Evolutionary conservation across 1,140 invertebrate species (phyloP), one percentile per base, ranked within the genome.

Genomic region (Zaprionus lachaisei): DNA sequence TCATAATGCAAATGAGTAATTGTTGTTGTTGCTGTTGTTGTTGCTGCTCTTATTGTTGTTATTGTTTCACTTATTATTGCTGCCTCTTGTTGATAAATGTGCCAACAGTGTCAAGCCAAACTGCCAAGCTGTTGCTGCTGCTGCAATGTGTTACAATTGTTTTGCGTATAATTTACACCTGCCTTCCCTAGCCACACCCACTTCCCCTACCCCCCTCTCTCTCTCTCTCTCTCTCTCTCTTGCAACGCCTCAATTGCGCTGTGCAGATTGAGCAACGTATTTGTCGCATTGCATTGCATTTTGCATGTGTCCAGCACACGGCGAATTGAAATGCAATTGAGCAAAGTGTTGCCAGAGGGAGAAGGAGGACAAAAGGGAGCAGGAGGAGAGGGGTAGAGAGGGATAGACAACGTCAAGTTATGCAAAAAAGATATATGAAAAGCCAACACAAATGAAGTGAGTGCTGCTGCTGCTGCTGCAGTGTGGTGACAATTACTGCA

Each of bases 251-350:
- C 64, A 20, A 26, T 69, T 69, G 51, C 66, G 41, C 20, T 11
- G 12, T 26, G 34, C 12, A 4, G 17, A 62, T 75, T 72, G 54
- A 65, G 81, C 81, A 83, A 83, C 76, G 77, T 77, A 38, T 56
- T 37, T 71, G 56, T 79, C 28, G 31, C 63, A 31, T 34, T 77
- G 77, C 79, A 69, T 62, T 58, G 26, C 24, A 51, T 31, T 56
- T 56, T 56, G 54, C 54, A 72, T 81, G 65, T 86, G 83, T 79
- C 76, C 71, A 73, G 6, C n/a, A 17, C n/a, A 17, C 57, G 38
- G 83, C 80, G 83, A 89, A 83, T 89, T 89, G 85, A 89, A 84
- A 81, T 81, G 84, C 84, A 89, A 89, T 89, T 83, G 85, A 84
- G 89, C 68, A 58, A 81, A 84, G 76, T 73, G 70, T 87, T 87